A percentile compares a stretch with the other conserved stretches of the same genome.
These are phyloP conservation scores for Troides helena DNA, from an alignment of 2,888 invertebrate genomes.

Conservation along the genomic window DNA sequence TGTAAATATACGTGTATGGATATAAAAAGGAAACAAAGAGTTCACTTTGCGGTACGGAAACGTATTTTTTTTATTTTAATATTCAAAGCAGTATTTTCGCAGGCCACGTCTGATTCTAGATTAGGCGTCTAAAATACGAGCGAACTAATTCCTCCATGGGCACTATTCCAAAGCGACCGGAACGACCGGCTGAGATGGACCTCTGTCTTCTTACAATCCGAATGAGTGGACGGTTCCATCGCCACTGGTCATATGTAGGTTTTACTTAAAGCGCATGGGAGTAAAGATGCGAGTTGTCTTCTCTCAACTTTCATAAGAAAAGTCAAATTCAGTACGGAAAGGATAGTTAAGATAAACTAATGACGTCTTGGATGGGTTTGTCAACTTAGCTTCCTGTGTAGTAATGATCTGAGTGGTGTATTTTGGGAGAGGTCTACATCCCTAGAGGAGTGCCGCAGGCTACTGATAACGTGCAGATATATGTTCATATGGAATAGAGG, in stretches of 20 bases:
- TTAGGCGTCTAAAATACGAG: constrained; percentile 28
- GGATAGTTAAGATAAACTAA: no score
- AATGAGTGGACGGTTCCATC: neutral
- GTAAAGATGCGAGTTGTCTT: neutral
- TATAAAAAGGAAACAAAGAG: neutral
- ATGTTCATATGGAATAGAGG: no score
- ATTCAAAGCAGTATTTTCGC: constrained; percentile 28
- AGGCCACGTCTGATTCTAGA: constrained; percentile 27
- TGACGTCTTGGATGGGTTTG: no score
- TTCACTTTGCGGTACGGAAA: constrained; percentile 23
- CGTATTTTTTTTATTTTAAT: constrained; percentile 9
- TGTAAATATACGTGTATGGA: no score
- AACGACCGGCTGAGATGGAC: constrained; percentile 18
- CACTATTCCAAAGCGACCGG: constrained; percentile 24
- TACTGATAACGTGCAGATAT: no score
- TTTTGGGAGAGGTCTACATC: no score
- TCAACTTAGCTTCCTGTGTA: no score
- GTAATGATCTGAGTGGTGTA: no score
- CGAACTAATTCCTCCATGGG: constrained; percentile 30
- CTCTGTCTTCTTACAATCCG: neutral
- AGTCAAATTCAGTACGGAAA: no score
- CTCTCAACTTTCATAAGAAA: neutral
- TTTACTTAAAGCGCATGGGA: constrained; percentile 5
- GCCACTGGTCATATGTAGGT: constrained; percentile 7
- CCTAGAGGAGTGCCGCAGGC: no score